Percentiles rank a stretch among this genome's conserved stretches.
Evolutionary conservation across 2,113 vertebrate genomes (phyloP).

Genomic region (Ancistrus triradiatus): DNA sequence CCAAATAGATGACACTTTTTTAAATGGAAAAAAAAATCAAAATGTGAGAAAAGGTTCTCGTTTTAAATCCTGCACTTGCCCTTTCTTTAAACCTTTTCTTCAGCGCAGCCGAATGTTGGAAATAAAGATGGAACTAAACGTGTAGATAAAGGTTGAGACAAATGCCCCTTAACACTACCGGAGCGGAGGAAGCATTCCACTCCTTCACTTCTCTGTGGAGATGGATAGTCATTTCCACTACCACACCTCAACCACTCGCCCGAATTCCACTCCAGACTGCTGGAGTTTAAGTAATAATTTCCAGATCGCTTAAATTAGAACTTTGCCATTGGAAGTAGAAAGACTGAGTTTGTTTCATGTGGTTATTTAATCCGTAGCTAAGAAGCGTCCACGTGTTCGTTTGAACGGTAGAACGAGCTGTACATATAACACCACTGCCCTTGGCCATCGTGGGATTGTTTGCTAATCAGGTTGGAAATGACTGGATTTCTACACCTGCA

Average conservation of each 20-base stretch:
- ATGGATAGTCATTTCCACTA: not conserved
- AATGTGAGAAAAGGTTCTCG: not conserved
- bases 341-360: not conserved
- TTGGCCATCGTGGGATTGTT: no score
- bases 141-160: conserved; percentile 51
- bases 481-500: conserved; percentile 69
- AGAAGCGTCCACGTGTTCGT: not conserved
- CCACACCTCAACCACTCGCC: not conserved
- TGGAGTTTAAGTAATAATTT: not conserved
- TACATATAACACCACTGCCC: conserved; percentile 7
- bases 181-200: conserved; percentile 31
- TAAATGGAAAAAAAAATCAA: conserved; percentile 31
- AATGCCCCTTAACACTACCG: conserved; percentile 50
- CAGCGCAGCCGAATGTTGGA: conserved; percentile 53
- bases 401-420: not conserved
- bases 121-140: conserved; percentile 40
- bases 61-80: conserved; percentile 37
- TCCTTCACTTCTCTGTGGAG: conserved; percentile 24
- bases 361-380: not conserved
- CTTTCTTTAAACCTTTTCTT: conserved; percentile 51
- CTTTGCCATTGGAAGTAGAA: not conserved
- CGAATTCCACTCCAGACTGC: not conserved
- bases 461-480: conserved; percentile 41
- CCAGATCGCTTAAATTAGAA: not conserved
- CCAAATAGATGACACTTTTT: conserved; percentile 66